These are phyloP conservation scores for Nasonovia ribisnigri DNA, from an alignment of 2,888 invertebrate genomes.

Conservation along the genomic window DNA sequence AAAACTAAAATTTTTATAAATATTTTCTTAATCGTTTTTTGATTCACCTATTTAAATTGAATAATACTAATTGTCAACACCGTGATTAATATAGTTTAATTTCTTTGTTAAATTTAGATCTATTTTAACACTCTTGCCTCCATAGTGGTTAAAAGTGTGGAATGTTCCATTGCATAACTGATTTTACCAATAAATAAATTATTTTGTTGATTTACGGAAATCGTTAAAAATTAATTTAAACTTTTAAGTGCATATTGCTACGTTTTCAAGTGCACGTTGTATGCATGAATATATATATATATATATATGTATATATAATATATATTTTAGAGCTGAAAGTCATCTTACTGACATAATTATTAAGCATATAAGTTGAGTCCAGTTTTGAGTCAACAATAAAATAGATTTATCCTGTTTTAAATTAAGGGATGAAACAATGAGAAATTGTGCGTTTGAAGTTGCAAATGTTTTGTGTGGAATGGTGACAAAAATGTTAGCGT, in stretches of 20 bases:
- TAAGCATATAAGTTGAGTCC: not conserved
- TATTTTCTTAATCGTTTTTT: no score
- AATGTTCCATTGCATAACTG: not conserved
- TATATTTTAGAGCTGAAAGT: not conserved
- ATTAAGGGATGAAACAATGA: not conserved
- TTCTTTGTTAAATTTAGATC: not conserved
- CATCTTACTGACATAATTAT: not conserved
- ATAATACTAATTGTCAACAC: no score
- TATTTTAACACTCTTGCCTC: not conserved
- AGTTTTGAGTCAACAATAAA: not conserved
- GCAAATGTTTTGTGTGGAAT: not conserved
- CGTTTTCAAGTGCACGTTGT: not conserved
- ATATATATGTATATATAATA: no score
- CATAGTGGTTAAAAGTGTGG: not conserved
- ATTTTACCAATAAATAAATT: not conserved
- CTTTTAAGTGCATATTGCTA: not conserved
- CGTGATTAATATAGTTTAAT: not conserved
- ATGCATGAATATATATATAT: not conserved
- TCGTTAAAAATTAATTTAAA: not conserved
- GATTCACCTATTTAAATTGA: no score
- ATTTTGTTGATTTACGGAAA: not conserved
- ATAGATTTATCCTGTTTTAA: not conserved
- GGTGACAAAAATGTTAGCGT: not conserved
- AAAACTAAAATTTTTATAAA: no score
- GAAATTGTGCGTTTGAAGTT: not conserved